Evolutionary conservation across 2,113 vertebrate species (phyloP).

Genomic region (Ailurus styani): DNA sequence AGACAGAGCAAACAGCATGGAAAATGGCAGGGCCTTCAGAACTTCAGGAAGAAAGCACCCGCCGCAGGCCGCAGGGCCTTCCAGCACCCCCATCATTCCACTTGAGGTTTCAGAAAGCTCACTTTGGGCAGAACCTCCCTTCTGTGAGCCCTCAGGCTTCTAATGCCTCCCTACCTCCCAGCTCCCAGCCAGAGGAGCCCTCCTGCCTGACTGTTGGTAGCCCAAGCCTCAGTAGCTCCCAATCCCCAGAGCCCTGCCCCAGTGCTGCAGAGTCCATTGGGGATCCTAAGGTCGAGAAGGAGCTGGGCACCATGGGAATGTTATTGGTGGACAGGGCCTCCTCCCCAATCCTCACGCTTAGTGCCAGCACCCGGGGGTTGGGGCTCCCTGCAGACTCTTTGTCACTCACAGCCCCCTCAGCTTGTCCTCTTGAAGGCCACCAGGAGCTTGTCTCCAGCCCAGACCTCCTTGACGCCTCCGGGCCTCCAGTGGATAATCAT

Average conservation of each 20-base stretch:
- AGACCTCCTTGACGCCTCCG: background rate
- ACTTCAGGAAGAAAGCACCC: background rate
- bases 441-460: background rate
- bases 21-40: conserved; percentile 41
- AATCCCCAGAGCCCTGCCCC: background rate
- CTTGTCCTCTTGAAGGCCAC: background rate
- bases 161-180: conserved; percentile 30
- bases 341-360: conserved; percentile 93
- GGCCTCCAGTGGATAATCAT: conserved; percentile 49
- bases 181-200: conserved; percentile 46
- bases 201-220: conserved; percentile 56
- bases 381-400: background rate
- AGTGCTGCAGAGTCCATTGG: background rate
- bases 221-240: conserved; percentile 41
- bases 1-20: conserved; percentile 65
- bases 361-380: conserved; percentile 62
- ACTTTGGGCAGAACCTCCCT: conserved; percentile 55
- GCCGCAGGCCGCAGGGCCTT: background rate
- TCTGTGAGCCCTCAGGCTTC: conserved; percentile 65
- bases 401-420: background rate
- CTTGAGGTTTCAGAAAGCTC: background rate
- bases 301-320: background rate
- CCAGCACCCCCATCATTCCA: background rate
- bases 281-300: conserved; percentile 54
- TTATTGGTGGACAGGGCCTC: conserved; percentile 91